These are phyloP conservation scores for Sussaba pulchella DNA, from an alignment of 2,888 invertebrate species.

Conservation along the genomic window DNA sequence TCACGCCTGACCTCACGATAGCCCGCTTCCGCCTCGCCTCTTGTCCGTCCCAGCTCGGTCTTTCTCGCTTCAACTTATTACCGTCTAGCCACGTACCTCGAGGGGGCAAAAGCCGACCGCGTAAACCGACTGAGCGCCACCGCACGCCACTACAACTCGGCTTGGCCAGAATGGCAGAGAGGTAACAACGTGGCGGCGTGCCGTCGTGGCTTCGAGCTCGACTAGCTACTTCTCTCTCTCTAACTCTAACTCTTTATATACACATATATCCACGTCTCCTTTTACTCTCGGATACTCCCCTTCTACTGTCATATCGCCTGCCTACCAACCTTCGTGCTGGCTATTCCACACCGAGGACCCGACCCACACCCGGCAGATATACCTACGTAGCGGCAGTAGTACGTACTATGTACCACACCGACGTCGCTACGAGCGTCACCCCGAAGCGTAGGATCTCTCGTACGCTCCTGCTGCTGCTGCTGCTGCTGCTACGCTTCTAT, in stretches of 20 bases:
- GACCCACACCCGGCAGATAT: slow-evolving; percentile 43
- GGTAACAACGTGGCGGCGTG: slow-evolving; percentile 39
- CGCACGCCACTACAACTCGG: slow-evolving; percentile 64
- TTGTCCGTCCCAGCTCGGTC: slow-evolving; percentile 47
- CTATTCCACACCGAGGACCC: slow-evolving; percentile 56
- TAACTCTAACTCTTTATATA: slow-evolving; percentile 8
- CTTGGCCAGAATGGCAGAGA: slow-evolving; percentile 45
- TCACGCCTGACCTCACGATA: slow-evolving; percentile 73
- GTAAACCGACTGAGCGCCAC: slow-evolving; percentile 67
- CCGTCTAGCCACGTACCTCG: slow-evolving; percentile 65
- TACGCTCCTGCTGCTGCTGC: slow-evolving; percentile 61
- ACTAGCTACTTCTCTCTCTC: slow-evolving; percentile 25
- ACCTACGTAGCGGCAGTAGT: slow-evolving; percentile 28
- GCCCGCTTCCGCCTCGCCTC: slow-evolving; percentile 43
- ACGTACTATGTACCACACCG: slow-evolving; percentile 26
- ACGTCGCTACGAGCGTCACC: slow-evolving; percentile 8
- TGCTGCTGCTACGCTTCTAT: slow-evolving; percentile 48
- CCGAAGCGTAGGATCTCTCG: slow-evolving; percentile 12
- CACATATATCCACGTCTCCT: neutral
- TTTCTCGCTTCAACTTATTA: slow-evolving; percentile 34
- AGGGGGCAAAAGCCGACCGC: slow-evolving; percentile 71
- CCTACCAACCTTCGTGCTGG: slow-evolving; percentile 59
- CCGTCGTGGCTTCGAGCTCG: slow-evolving; percentile 22
- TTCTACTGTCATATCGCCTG: slow-evolving; percentile 42
- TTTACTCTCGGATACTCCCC: slow-evolving; percentile 48